These are phyloP conservation scores for Lordiphosa clarofinis DNA, from an alignment of 1,140 invertebrate genomes.

Conservation along the genomic window DNA sequence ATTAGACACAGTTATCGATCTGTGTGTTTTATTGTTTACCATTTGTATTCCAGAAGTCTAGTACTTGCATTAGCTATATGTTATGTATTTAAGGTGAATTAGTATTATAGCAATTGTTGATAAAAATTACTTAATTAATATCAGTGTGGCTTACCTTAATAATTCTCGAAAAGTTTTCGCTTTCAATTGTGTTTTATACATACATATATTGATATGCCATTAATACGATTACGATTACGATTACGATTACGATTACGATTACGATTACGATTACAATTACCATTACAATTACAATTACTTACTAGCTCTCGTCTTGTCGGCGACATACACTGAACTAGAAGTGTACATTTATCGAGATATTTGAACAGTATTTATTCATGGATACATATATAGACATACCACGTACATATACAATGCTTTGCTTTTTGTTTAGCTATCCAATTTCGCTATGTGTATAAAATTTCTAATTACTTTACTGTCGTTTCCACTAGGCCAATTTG, in stretches of 20 bases:
- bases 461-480: constrained; percentile 59
- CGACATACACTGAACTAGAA: constrained; percentile 39
- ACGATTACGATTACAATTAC: constrained; percentile 45
- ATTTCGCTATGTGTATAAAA: constrained; percentile 73
- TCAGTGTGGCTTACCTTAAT: constrained; percentile 67
- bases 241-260: constrained; percentile 44
- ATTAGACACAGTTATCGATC: constrained; percentile 7
- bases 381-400: constrained; percentile 76
- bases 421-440: constrained; percentile 46
- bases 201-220: constrained; percentile 70
- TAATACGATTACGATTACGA: constrained; percentile 60
- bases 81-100: constrained; percentile 48
- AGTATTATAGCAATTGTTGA: constrained; percentile 55
- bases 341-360: constrained; percentile 56
- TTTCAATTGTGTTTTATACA: constrained; percentile 37
- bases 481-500: constrained; percentile 67
- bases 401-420: constrained; percentile 53
- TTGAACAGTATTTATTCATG: constrained; percentile 41
- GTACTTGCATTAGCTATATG: constrained; percentile 54
- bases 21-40: constrained; percentile 47
- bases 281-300: constrained; percentile 44
- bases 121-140: constrained; percentile 73
- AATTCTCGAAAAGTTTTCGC: constrained; percentile 61
- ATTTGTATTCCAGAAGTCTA: constrained; percentile 67
- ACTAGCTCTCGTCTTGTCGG: constrained; percentile 36